phyloP scores from a whole-genome alignment of 2,888 invertebrate species.

The Nysson spinosus region DNA sequence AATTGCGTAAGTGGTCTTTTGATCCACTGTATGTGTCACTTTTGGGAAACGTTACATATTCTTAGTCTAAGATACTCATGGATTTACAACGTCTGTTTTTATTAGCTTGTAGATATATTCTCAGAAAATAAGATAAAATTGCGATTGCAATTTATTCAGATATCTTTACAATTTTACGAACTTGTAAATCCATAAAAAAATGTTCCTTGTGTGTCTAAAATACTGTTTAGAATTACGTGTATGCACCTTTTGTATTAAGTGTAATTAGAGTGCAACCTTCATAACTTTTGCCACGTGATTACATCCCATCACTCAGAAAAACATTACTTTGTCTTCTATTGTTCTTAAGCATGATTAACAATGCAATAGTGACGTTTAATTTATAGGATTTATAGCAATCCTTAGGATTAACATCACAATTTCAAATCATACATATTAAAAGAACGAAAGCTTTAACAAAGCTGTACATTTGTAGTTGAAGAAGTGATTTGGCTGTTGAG shows the following conservation, averaged over 20 bases:
- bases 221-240: constrained; percentile 58
- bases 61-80: constrained; percentile 57
- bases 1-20: constrained; percentile 89
- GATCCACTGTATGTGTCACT: constrained; percentile 75
- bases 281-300: constrained; percentile 47
- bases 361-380: constrained; percentile 44
- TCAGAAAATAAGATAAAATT: background rate
- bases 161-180: background rate
- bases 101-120: background rate
- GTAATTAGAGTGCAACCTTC: constrained; percentile 69
- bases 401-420: constrained; percentile 25
- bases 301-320: constrained; percentile 54
- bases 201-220: constrained; percentile 54
- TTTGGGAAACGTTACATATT: constrained; percentile 59
- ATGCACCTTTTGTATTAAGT: constrained; percentile 66
- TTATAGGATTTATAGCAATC: constrained; percentile 43
- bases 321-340: constrained; percentile 37
- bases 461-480: too few relatives aligned
- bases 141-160: background rate
- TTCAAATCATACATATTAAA: constrained; percentile 38
- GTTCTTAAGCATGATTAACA: constrained; percentile 56
- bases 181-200: constrained; percentile 65
- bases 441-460: too few relatives aligned
- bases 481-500: too few relatives aligned
- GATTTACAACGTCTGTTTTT: constrained; percentile 63